Percentiles rank a stretch among this genome's conserved stretches.
Conservation (phyloP, 2,888 invertebrate genomes). For the Teinopalpus imperialis region DNA sequence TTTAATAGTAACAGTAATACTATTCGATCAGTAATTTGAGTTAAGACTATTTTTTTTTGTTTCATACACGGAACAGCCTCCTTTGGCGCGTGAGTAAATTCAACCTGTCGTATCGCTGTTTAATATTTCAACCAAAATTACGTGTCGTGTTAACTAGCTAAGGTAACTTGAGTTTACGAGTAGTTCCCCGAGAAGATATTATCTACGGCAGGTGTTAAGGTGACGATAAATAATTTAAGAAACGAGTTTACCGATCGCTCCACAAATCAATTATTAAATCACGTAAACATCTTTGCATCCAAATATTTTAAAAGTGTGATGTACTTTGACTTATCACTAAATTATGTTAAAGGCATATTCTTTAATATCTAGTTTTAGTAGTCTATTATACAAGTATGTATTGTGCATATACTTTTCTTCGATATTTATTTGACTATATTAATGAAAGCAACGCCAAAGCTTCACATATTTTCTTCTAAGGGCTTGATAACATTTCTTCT, state of each 20-base stretch:
- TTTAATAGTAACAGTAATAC: conserved; percentile 60
- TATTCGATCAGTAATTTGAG: conserved; percentile 57
- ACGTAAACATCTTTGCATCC: not conserved
- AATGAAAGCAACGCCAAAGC: too few species aligned
- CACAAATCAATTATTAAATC: conserved; percentile 22
- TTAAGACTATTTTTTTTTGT: conserved; percentile 48
- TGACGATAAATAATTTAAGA: conserved; percentile 30
- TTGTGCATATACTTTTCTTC: too few species aligned
- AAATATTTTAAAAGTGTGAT: not conserved
- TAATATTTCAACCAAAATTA: conserved; percentile 54
- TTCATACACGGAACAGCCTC: not conserved
- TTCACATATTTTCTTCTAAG: too few species aligned
- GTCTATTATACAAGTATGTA: too few species aligned
- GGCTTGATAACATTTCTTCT: too few species aligned
- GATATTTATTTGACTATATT: too few species aligned
- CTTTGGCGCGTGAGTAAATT: conserved; percentile 23
- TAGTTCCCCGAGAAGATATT: conserved; percentile 44
- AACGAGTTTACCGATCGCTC: conserved; percentile 31
- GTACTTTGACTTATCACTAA: too few species aligned
- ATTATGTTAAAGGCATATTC: too few species aligned
- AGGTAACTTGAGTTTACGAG: conserved; percentile 47
- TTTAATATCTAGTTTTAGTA: too few species aligned
- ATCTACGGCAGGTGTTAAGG: conserved; percentile 45
- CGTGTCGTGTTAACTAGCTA: conserved; percentile 45
- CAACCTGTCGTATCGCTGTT: conserved; percentile 42